Evolutionary conservation across 2,797 vertebrate species (phyloP).

Genomic region (Propithecus deckenii): DNA sequence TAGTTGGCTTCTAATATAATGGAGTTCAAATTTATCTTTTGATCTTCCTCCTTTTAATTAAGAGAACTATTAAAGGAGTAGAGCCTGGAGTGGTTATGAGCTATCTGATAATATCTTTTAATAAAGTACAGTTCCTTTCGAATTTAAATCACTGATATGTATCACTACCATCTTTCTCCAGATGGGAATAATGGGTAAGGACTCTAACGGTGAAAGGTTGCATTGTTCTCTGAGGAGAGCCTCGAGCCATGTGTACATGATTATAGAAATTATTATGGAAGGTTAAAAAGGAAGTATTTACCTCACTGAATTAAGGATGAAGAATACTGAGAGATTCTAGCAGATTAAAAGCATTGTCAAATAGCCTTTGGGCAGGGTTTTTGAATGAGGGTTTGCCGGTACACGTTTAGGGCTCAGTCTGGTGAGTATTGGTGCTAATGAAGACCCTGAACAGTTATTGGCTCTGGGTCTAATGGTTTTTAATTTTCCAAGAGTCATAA

Average conservation of each 20-base stretch:
- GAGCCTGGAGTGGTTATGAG: neutral
- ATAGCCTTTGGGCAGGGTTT: neutral
- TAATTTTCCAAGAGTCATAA: neutral
- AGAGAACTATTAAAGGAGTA: conserved; percentile 3
- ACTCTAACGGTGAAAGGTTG: neutral
- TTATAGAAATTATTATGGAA: neutral
- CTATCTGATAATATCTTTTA: conserved; percentile 49
- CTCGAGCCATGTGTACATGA: neutral
- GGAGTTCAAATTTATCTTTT: conserved; percentile 36
- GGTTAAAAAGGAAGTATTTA: conserved; percentile 22
- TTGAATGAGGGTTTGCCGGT: neutral
- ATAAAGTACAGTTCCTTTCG: conserved; percentile 20
- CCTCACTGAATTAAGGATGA: neutral
- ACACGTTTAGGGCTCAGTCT: neutral
- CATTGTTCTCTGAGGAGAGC: conserved; percentile 27
- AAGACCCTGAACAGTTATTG: neutral
- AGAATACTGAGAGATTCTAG: neutral
- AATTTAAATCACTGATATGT: conserved; percentile 31
- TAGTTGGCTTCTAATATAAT: neutral
- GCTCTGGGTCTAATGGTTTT: neutral
- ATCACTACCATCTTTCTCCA: neutral
- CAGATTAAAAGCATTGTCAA: neutral
- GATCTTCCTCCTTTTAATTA: conserved; percentile 62
- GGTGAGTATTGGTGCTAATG: neutral
- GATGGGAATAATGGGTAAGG: neutral